Conservation (phyloP, 2,113 vertebrate genomes). For the Corythaeola cristata region DNA sequence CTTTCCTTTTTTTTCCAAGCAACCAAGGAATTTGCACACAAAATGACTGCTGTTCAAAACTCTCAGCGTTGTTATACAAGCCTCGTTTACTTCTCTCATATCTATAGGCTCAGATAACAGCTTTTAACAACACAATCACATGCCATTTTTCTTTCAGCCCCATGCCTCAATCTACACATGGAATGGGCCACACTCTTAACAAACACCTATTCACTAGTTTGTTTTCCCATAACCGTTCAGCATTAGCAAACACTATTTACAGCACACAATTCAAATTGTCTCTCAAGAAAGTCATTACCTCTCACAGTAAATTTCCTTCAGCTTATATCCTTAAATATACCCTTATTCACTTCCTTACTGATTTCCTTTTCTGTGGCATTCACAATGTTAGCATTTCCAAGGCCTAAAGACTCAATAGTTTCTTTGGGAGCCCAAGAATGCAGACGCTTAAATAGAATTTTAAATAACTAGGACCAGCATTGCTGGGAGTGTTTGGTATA, state of each 20-base stretch:
- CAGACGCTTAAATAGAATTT: neutral
- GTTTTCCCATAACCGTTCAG: neutral
- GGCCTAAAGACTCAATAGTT: neutral
- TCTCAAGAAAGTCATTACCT: neutral
- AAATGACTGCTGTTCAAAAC: neutral
- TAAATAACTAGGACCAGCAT: neutral
- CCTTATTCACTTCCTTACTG: neutral
- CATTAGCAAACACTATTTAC: neutral
- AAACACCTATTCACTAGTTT: neutral
- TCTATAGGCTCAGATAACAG: neutral
- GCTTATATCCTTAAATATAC: neutral
- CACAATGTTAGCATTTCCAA: neutral
- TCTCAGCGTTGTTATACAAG: rapidly evolving
- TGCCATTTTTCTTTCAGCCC: neutral
- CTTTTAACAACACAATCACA: neutral
- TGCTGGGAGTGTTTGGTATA: neutral
- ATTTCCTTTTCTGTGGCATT: neutral
- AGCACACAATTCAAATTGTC: neutral
- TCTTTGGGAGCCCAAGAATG: neutral
- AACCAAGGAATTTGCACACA: neutral
- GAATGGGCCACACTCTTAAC: neutral
- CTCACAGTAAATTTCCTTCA: neutral
- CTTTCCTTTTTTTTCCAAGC: neutral
- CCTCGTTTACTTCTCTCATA: neutral
- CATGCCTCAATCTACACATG: neutral